These are phyloP conservation scores for Panagrolaimus sp. DNA, from an alignment of 1,140 invertebrate species.

Conservation along the genomic window DNA sequence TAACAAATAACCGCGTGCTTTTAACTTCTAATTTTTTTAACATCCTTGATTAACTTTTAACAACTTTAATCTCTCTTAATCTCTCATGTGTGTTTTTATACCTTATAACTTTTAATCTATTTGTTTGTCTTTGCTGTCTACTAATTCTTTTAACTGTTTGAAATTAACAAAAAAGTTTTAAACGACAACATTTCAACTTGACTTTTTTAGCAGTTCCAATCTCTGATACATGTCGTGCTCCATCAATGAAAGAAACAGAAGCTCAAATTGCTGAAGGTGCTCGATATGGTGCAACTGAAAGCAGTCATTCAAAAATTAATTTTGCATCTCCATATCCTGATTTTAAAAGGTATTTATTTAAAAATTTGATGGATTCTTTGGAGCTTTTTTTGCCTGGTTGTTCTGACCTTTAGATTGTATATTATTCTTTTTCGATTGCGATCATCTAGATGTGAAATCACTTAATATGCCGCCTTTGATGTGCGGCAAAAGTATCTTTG, in stretches of 20 bases:
- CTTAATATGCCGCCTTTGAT: too few species aligned
- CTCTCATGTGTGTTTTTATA: not conserved
- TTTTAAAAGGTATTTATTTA: slow-evolving; percentile 45
- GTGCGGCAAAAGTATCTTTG: too few species aligned
- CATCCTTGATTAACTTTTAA: not conserved
- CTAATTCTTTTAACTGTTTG: not conserved
- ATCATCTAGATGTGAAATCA: too few species aligned
- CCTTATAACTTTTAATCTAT: slow-evolving; percentile 4
- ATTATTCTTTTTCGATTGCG: too few species aligned
- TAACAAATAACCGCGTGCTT: not conserved
- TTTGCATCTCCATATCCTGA: slow-evolving; percentile 51
- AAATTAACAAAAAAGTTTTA: not conserved
- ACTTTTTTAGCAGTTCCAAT: slow-evolving; percentile 4
- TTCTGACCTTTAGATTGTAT: too few species aligned
- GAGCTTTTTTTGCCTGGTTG: too few species aligned
- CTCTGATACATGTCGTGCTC: slow-evolving; percentile 10
- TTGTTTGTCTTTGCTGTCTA: slow-evolving; percentile 5
- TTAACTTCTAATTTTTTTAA: too few species aligned
- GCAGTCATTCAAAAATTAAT: slow-evolving; percentile 48
- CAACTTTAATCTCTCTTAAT: too few species aligned
- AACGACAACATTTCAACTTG: too few species aligned
- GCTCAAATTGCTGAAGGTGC: slow-evolving; percentile 24
- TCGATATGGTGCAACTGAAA: slow-evolving; percentile 46
- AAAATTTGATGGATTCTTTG: too few species aligned
- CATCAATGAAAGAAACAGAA: not conserved